A percentile compares a stretch with the other conserved stretches of the same genome.
These are phyloP conservation scores for Perccottus glenii DNA, from an alignment of 2,113 vertebrate genomes.

Conservation along the genomic window DNA sequence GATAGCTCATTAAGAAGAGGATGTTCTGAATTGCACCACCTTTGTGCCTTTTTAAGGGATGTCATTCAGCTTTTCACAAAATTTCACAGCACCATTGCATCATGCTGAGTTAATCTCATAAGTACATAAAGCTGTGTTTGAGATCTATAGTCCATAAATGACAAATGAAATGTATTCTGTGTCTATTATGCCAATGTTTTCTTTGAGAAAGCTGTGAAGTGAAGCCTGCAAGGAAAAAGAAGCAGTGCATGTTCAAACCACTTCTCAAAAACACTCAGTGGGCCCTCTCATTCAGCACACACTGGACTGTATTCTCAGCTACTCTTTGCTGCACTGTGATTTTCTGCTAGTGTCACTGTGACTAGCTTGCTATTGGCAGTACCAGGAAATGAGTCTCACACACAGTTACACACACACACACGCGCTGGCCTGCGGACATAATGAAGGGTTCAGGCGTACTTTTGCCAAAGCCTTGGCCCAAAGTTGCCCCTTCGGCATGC, in stretches of 20 bases:
- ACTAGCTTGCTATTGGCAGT: slow-evolving; percentile 39
- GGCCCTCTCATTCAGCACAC: slow-evolving; percentile 34
- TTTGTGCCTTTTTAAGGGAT: slow-evolving; percentile 25
- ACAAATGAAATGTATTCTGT: slow-evolving; percentile 37
- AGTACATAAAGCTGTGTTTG: slow-evolving; percentile 41
- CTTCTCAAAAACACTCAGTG: slow-evolving; percentile 45
- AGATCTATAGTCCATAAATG: slow-evolving; percentile 30
- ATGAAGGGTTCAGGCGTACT: slow-evolving; percentile 53
- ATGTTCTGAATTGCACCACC: not conserved
- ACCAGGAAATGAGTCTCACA: slow-evolving; percentile 36
- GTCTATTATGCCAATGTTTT: slow-evolving; percentile 39
- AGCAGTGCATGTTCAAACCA: slow-evolving; percentile 44
- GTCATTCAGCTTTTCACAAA: slow-evolving; percentile 30
- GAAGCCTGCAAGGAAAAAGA: slow-evolving; percentile 21
- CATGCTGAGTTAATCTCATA: slow-evolving; percentile 46
- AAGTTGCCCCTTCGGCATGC: slow-evolving; percentile 61
- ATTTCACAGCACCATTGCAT: slow-evolving; percentile 38
- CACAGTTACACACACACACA: slow-evolving; percentile 24
- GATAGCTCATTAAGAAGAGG: slow-evolving; percentile 31
- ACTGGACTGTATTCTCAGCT: slow-evolving; percentile 24
- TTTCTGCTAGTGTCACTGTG: slow-evolving; percentile 53
- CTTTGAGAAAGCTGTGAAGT: slow-evolving; percentile 33
- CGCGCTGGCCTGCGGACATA: slow-evolving; percentile 38
- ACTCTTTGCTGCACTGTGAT: slow-evolving; percentile 40
- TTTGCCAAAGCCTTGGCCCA: slow-evolving; percentile 62